Percentiles rank a stretch among this genome's conserved stretches.
phyloP scores from a whole-genome alignment of 2,113 vertebrate species.

The Notothenia rossii region DNA sequence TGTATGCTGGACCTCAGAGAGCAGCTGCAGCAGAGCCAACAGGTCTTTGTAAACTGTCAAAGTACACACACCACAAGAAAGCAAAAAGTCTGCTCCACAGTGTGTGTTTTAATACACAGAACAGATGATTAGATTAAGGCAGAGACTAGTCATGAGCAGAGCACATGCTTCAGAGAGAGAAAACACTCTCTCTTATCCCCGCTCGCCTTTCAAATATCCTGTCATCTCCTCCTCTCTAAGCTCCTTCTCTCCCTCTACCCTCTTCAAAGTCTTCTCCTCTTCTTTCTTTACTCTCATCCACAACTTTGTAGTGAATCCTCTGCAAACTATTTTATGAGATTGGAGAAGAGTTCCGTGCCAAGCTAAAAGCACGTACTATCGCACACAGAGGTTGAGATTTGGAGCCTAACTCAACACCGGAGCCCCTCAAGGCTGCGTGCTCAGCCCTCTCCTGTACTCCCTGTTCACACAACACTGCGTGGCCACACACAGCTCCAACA shows the following conservation, averaged over 20 bases:
- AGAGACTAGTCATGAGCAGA: slow-evolving; percentile 18
- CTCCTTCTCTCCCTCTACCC: not conserved
- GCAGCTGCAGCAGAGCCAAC: not conserved
- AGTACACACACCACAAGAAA: slow-evolving; percentile 8
- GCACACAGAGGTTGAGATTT: too few species aligned
- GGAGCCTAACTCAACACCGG: too few species aligned
- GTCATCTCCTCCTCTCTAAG: not conserved
- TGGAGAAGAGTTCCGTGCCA: too few species aligned
- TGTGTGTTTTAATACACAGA: slow-evolving; percentile 1
- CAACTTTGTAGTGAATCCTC: not conserved
- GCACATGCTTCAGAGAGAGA: slow-evolving; percentile 25
- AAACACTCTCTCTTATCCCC: not conserved
- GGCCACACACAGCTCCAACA: too few species aligned
- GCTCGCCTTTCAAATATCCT: not conserved
- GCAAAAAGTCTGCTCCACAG: not conserved
- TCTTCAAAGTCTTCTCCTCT: not conserved
- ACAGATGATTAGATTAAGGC: slow-evolving; percentile 12
- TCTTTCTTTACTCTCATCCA: not conserved
- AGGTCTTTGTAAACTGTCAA: slow-evolving; percentile 16
- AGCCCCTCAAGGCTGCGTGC: too few species aligned
- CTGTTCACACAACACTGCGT: too few species aligned
- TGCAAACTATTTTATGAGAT: too few species aligned
- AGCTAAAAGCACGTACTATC: too few species aligned
- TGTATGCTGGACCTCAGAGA: too few species aligned
- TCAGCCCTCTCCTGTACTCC: too few species aligned